These are phyloP conservation scores for Lasioglossum vierecki DNA, from an alignment of 2,888 invertebrate species.

Conservation along the genomic window DNA sequence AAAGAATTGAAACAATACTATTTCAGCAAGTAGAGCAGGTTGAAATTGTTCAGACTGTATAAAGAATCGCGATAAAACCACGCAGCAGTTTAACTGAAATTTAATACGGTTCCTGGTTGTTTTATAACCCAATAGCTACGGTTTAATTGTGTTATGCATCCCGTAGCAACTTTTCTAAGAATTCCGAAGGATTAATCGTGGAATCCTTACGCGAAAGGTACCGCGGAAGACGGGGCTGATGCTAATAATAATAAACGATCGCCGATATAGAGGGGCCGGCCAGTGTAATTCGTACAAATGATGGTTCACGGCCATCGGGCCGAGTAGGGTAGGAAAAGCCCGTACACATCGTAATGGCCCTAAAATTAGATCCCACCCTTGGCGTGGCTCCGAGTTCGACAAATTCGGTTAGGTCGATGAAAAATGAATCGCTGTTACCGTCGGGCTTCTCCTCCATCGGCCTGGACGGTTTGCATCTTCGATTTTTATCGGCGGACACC, in stretches of 20 bases:
- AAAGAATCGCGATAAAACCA: neutral
- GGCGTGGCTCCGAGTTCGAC: conserved; percentile 81
- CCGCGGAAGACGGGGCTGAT: conserved; percentile 49
- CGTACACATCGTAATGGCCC: conserved; percentile 81
- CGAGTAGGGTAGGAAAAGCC: conserved; percentile 62
- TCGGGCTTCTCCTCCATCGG: conserved; percentile 48
- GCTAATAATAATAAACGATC: conserved; percentile 81
- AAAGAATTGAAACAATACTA: neutral
- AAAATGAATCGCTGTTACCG: conserved; percentile 78
- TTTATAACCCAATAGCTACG: neutral
- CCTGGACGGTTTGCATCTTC: conserved; percentile 40
- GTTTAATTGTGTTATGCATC: neutral
- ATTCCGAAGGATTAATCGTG: conserved; percentile 42
- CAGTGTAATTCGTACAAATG: conserved; percentile 84
- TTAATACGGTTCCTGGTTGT: neutral
- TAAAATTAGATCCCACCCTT: conserved; percentile 83
- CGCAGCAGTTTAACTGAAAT: neutral
- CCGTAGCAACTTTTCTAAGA: neutral
- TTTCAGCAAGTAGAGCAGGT: neutral
- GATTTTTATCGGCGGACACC: conserved; percentile 55
- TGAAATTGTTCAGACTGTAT: neutral
- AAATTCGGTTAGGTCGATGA: conserved; percentile 83
- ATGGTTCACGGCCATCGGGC: conserved; percentile 77
- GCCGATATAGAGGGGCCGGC: conserved; percentile 71
- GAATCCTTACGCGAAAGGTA: conserved; percentile 28